Conservation (phyloP, 2,113 vertebrate species). For the Neomonachus schauinslandi region DNA sequence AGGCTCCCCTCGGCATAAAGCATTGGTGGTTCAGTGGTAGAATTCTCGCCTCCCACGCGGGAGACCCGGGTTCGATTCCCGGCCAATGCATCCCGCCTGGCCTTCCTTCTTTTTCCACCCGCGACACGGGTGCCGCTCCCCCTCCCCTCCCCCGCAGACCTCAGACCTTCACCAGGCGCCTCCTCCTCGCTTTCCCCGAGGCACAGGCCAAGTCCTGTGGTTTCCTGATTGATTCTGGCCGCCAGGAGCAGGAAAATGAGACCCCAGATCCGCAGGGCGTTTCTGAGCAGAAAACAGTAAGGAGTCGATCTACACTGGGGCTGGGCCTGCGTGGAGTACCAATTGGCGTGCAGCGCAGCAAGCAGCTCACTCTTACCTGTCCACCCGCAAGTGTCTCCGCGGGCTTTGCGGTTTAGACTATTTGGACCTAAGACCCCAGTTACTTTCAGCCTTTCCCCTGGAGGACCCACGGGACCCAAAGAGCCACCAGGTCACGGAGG, state of each 20-base stretch:
- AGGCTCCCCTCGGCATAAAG: rapidly evolving
- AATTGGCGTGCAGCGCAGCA: neutral
- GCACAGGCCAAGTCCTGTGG: neutral
- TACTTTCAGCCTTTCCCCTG: neutral
- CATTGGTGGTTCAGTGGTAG: constrained; percentile 50
- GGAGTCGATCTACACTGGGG: neutral
- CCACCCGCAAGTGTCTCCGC: neutral
- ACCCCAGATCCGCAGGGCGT: neutral
- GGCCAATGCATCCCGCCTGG: neutral
- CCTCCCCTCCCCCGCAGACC: too few relatives aligned
- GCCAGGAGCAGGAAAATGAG: neutral
- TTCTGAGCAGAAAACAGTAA: neutral
- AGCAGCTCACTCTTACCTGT: neutral
- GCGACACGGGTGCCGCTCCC: too few relatives aligned
- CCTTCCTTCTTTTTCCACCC: neutral
- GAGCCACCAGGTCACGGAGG: neutral
- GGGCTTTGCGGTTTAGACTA: too few relatives aligned
- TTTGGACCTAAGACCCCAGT: neutral
- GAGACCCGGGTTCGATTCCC: constrained; percentile 34
- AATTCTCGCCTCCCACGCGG: constrained; percentile 25
- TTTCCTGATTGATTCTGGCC: neutral
- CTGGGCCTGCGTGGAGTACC: neutral
- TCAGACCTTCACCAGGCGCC: too few relatives aligned
- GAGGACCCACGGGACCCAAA: neutral
- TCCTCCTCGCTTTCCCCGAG: neutral